Evolutionary conservation across 2,797 vertebrate genomes (phyloP), one percentile per base, ranked within the genome.

Genomic region (Semotilus atromaculatus): DNA sequence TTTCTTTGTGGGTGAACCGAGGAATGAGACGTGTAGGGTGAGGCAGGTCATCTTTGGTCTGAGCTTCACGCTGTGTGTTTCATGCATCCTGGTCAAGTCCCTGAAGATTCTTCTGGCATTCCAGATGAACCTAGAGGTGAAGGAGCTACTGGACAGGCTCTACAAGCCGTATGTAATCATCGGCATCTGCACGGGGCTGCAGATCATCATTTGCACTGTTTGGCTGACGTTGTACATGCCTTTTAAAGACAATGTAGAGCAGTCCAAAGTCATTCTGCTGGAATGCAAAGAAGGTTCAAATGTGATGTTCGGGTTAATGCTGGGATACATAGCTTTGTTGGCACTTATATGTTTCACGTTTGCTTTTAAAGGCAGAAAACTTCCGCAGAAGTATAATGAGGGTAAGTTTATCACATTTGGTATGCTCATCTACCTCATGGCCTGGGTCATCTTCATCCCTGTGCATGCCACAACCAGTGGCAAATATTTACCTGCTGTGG

Each of bases 341-440:
- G 96, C 96, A 0, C 93, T 97, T 3, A 79, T 97, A 77, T 97
- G 97, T 84, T 98, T 99, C 64, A 86, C 95, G 73, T 97, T 95
- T 84, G 97, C 97, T 29, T 99, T 96, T 90, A 96, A 95, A 92
- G 96, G 96, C 14, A 95, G 96, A 60, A 98, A 97, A 82, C 91
- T 97, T 62, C 97, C 97, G 11, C 94, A 97, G 87, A 95, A 96
- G 87, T 98, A 98, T 91, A 98, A 97, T 0, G 96, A 99, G 86
- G 95, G 96, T 2, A 97, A 96, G 91, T 97, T 97, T 91, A 97
- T 97, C 89, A 98, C 97, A 19, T 98, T 98, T 73, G 95, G 97
- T 84, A 97, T 97, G 97, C 89, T 99, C 14, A 95, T 97, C 85
- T 97, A 97, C 89, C 96, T 98, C 80, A 97, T 97, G 87, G 96